Evolutionary conservation across 2,888 invertebrate species (phyloP), one percentile per base, ranked within the genome.

Genomic region (Calliphora vomitoria): DNA sequence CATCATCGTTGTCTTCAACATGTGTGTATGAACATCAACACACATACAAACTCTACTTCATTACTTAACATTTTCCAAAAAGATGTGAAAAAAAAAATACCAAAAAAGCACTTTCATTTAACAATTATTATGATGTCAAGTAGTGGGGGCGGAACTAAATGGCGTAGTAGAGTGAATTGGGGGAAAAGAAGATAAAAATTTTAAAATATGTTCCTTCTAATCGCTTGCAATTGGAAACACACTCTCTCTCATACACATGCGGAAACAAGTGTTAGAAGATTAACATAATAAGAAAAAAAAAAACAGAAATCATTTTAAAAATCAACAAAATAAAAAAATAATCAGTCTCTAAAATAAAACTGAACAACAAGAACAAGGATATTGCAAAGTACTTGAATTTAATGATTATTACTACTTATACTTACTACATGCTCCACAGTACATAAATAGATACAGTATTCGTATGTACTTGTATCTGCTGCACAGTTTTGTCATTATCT

Each of bases 321-420:
- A 53, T 53, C 13, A 53, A 53, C 5, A 8, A 66, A 66, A 62
- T 35, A 35, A 20, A 58, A 58, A 44, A 25, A 10, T n/a, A 13
- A 81, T 20, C 8, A 44, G 50, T 31, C 25, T 10, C 6, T 8
- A 44, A 41, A 47, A 62, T n/a, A 60, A 41, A 72, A 31, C 15
- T 44, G 11, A 20, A 55, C 20, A 58, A 58, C n/a, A 50, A 47
- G 35, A 76, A 47, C 44, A 69, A 47, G 66, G 66, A 79, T 82
- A 82, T 78, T 84, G 81, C 11, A 53, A 68, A 74, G 55, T 50
- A 55, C 62, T 83, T 68, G n/a, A 68, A 20, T 60, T 66, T 84
- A 44, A 79, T 76, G 71, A 71, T 79, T 81, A 74, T 80, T 68
- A 62, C 35, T 8, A 31, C 41, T 75, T 74, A 58, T 4, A 44